A percentile compares a stretch with the other conserved stretches of the same genome.
These are phyloP conservation scores for Pelobates cultripes DNA, from an alignment of 2,797 vertebrate species.

Conservation along the genomic window DNA sequence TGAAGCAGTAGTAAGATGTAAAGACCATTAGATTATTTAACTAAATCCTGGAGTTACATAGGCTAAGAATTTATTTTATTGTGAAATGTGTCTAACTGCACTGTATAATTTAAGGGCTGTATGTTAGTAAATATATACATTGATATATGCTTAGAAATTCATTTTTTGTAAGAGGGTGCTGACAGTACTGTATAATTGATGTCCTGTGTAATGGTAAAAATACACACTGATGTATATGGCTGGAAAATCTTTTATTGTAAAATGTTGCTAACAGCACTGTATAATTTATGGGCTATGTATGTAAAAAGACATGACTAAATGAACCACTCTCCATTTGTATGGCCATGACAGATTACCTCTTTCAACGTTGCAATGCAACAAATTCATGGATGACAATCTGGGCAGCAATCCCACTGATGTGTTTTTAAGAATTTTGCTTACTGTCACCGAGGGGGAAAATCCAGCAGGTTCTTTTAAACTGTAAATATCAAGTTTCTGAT, in stretches of 20 bases:
- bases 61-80: too few species aligned
- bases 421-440: neutral
- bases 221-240: neutral
- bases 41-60: too few species aligned
- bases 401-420: neutral
- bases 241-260: neutral
- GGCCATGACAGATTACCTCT: conserved; percentile 14
- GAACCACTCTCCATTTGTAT: neutral
- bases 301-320: conserved; percentile 10
- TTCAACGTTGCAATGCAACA: neutral
- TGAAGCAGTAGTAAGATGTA: too few species aligned
- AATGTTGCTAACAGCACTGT: neutral
- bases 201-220: neutral
- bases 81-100: too few species aligned
- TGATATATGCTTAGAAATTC: neutral
- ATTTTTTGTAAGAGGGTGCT: neutral
- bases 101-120: neutral
- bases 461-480: too few species aligned
- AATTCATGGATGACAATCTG: neutral
- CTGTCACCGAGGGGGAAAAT: neutral
- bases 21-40: too few species aligned
- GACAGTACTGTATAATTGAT: conserved; percentile 16
- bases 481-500: too few species aligned
- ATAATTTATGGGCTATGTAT: conserved; percentile 13
- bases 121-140: neutral